Base-by-base conservation (phyloP, 1,140 invertebrate species). In the Helicoverpa armigera region DNA sequence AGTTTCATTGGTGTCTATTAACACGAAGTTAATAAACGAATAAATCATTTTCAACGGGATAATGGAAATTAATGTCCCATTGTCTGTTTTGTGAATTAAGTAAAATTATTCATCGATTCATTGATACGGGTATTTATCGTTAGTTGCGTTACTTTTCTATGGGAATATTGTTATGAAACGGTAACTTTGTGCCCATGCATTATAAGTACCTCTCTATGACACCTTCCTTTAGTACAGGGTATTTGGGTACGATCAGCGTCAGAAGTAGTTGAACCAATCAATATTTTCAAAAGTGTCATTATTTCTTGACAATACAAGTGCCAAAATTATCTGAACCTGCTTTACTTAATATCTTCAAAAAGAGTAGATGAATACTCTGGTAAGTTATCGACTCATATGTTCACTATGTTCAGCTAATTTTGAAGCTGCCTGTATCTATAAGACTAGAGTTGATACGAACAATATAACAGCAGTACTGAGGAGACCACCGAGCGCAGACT, bases 381-480 rank as follows among this genome's bases (percentile, higher is more conserved):
- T 23, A 23, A 0, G 0, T 23, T 23, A 23, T 23, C 23, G 23
- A 23, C 23, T 23, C 23, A 23, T 23, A 23, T 23, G 23, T 23
- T 23, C 23, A 23, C 23, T 23, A 23, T 23, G 23, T 23, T 23
- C 23, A 23, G 23, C 23, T 23, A 23, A 23, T 23, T 23, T 23
- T 23, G 23, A 23, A 23, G 23, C 23, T 23, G 23, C 23, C 23
- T 23, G 23, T 23, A 23, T 23, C 23, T 23, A 43, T 7, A 43
- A 13, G 3, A 12, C 12, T 10, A 3, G 4, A 29, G 29, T 23
- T 23, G 14, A 50, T 58, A 60, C 89, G 88, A 60, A 95, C 95
- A 58, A 95, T 91, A 56, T 90, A 95, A 72, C 93, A 95, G 84
- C 94, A 95, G 73, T 94, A 86, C 5, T 83, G 85, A 1, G 90